Base-by-base conservation (phyloP, 2,888 invertebrate species). In the Nysson spinosus region DNA sequence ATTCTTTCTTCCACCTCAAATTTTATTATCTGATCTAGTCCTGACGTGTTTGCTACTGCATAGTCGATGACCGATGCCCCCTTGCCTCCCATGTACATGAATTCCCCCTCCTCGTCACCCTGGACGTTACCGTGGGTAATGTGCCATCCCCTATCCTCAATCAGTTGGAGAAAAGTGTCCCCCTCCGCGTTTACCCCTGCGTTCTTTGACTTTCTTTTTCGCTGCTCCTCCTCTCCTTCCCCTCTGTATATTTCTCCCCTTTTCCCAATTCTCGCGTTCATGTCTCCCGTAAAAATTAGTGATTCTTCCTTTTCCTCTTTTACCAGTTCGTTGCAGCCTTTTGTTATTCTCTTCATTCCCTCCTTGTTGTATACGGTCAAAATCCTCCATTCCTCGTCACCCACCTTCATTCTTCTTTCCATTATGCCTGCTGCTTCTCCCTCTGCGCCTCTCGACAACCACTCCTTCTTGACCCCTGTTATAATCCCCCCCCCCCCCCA, bases 1-100 rank as follows among this genome's bases (percentile, higher is more conserved):
- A 61, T 19, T 35, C 44, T 44, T 5, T 49, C 42, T 2, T 11
- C 47, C 5, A 56, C 42, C 11, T 32, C n/a, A 6, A 66, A n/a
- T 5, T 14, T 50, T 6, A 43, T 17, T 30, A 60, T 14, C 14
- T 28, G 28, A 1, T 47, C 54, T 34, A 35, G 6, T 5, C 37
- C 24, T 3, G 11, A 5, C 16, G 22, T 46, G 7, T 52, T 56
- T 5, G 20, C 42, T 11, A 66, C 0, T 7, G 50, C 28, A 11
- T 72, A 69, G 1, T 63, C 54, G n/a, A 67, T 64, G 5, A 68
- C 52, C 6, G 58, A 46, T 1, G 16, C 39, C 2, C 54, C 34
- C 14, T 30, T 37, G 3, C n/a, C 14, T 9, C 37, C 37, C 12
- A 20, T n/a, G 14, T 16, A 51, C 4, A 14, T 51, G 7, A 12